A percentile compares a stretch with the other conserved stretches of the same genome.
These are phyloP conservation scores for Caenorhabditis auriculariae DNA, from an alignment of 2,888 invertebrate genomes.

Conservation along the genomic window DNA sequence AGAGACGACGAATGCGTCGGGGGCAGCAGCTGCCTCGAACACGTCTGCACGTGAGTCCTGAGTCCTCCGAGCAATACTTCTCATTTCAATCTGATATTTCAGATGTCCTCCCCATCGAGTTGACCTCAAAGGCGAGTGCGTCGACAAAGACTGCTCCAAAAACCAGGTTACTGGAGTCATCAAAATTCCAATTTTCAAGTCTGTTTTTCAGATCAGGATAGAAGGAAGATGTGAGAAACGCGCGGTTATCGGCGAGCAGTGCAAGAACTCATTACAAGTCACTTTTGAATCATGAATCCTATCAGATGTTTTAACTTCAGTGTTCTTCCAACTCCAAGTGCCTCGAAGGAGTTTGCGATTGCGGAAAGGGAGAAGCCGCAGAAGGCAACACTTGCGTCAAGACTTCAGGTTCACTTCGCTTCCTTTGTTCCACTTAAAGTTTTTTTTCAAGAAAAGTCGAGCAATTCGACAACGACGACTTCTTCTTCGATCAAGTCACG, in stretches of 20 bases:
- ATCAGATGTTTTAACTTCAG: constrained; percentile 9
- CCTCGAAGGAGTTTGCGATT: constrained; percentile 33
- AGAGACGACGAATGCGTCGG: constrained; percentile 40
- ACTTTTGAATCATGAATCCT: background rate
- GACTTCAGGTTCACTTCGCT: too few relatives aligned
- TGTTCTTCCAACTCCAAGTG: constrained; percentile 38
- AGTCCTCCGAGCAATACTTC: background rate
- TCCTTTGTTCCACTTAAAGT: background rate
- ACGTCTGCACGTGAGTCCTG: constrained; percentile 33
- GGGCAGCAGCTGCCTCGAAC: constrained; percentile 29
- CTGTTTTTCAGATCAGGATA: constrained; percentile 25
- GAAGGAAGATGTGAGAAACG: constrained; percentile 36
- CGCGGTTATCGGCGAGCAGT: constrained; percentile 33
- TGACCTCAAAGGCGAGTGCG: constrained; percentile 30
- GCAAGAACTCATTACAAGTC: constrained; percentile 24
- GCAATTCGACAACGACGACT: too few relatives aligned
- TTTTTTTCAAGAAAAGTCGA: background rate
- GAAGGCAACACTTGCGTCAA: constrained; percentile 20
- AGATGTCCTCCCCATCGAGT: constrained; percentile 26
- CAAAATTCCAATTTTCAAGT: background rate
- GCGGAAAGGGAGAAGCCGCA: constrained; percentile 29
- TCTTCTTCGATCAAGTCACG: too few relatives aligned
- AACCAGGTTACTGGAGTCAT: constrained; percentile 17
- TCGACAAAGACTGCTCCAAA: constrained; percentile 27
- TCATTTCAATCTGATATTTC: constrained; percentile 1